These are phyloP conservation scores for Dryocosmus kuriphilus DNA, from an alignment of 2,888 invertebrate genomes.

Conservation along the genomic window DNA sequence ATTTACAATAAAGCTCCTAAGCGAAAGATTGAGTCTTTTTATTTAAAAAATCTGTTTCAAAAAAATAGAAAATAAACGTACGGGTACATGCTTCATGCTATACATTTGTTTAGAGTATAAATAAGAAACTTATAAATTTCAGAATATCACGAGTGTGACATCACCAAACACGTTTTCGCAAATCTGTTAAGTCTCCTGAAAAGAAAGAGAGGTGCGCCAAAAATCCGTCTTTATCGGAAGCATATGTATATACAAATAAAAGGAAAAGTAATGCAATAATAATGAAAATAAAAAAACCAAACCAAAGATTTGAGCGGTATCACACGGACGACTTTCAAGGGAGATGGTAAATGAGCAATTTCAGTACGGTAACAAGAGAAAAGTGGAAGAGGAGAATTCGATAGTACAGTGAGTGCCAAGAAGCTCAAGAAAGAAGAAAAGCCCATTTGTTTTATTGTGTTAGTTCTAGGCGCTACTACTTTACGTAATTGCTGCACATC, in stretches of 20 bases:
- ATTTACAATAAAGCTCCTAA: background rate
- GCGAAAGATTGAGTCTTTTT: background rate
- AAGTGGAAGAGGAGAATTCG: conserved; percentile 33
- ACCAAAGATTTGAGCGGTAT: conserved; percentile 23
- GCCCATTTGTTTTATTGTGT: conserved; percentile 46
- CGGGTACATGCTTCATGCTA: conserved; percentile 60
- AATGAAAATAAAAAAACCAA: conserved; percentile 41
- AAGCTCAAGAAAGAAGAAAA: conserved; percentile 61
- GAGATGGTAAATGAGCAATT: conserved; percentile 32
- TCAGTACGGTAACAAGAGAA: conserved; percentile 19
- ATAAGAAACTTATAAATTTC: conserved; percentile 43
- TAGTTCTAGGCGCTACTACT: conserved; percentile 55
- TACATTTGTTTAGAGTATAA: no score
- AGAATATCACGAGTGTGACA: conserved; percentile 55
- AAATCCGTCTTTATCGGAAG: conserved; percentile 71
- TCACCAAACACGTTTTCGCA: conserved; percentile 73
- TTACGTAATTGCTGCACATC: conserved; percentile 54
- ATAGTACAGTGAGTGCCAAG: conserved; percentile 54
- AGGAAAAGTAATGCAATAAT: conserved; percentile 18
- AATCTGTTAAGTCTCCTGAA: conserved; percentile 65
- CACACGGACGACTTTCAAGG: conserved; percentile 6
- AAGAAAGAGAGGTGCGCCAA: conserved; percentile 67
- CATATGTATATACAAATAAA: conserved; percentile 46
- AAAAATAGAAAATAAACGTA: conserved; percentile 62
- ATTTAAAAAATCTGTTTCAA: background rate